These are phyloP conservation scores for Axinella damicornis DNA, from an alignment of 37 sponge, comb jelly and placozoan species.

Conservation along the genomic window DNA sequence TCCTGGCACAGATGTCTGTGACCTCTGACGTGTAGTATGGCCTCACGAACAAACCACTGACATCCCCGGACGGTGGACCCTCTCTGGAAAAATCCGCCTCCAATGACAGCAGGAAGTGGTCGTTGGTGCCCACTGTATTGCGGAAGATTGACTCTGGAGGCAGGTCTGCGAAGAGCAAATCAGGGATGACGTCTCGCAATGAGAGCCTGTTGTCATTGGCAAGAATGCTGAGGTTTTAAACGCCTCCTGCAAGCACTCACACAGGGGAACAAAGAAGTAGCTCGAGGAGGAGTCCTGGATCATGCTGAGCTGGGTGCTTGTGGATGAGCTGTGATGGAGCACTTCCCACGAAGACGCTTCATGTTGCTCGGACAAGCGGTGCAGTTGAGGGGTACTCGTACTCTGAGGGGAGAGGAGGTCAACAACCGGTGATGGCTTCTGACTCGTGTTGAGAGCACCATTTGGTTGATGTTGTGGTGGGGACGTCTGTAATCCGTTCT, in stretches of 20 bases:
- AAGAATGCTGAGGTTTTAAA: constrained; percentile 33
- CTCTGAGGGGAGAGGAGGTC: neutral
- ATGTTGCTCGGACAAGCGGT: neutral
- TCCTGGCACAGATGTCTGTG: constrained; percentile 19
- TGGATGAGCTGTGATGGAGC: constrained; percentile 19
- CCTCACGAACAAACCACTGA: constrained; percentile 37
- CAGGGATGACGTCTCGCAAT: constrained; percentile 49
- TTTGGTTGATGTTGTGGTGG: too few species aligned
- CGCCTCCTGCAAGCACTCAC: constrained; percentile 70
- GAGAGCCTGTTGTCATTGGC: neutral
- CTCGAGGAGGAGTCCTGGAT: constrained; percentile 4
- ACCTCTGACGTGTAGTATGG: constrained; percentile 42
- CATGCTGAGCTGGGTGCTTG: constrained; percentile 32
- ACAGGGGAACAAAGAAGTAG: constrained; percentile 51
- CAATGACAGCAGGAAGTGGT: constrained; percentile 16
- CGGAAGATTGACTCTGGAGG: constrained; percentile 19
- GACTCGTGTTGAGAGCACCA: neutral
- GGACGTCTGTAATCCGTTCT: too few species aligned
- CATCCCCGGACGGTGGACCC: constrained; percentile 1
- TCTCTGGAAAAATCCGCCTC: constrained; percentile 15
- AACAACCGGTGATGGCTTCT: neutral
- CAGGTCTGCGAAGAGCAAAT: constrained; percentile 59
- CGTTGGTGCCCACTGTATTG: neutral
- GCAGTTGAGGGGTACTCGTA: neutral
- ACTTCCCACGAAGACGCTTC: constrained; percentile 49